Evolutionary conservation across 2,113 vertebrate species (phyloP).

Genomic region (Hydropotes inermis): DNA sequence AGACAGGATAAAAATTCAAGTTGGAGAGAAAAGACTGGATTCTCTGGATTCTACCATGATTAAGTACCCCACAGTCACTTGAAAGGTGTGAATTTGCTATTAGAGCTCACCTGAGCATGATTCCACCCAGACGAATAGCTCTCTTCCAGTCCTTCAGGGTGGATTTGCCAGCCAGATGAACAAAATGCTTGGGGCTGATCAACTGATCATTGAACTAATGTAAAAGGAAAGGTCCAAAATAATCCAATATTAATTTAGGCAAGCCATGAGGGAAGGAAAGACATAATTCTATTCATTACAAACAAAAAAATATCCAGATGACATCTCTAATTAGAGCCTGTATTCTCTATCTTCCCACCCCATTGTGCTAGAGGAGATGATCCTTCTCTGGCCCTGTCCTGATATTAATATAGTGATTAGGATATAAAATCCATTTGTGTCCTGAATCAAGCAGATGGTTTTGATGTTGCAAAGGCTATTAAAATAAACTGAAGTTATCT

Average conservation of each 20-base stretch:
- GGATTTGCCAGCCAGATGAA: constrained; percentile 94
- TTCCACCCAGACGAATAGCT: constrained; percentile 94
- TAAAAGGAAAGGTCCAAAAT: constrained; percentile 63
- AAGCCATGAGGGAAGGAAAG: constrained; percentile 13
- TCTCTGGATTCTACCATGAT: constrained; percentile 3
- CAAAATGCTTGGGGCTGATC: constrained; percentile 97
- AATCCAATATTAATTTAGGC: constrained; percentile 28
- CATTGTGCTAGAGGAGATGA: neutral
- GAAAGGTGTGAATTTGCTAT: neutral
- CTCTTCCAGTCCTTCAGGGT: constrained; percentile 98
- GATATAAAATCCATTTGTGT: neutral
- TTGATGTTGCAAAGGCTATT: neutral
- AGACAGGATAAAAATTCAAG: neutral
- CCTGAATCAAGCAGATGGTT: neutral
- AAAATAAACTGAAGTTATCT: constrained; percentile 37
- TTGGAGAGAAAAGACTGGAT: neutral
- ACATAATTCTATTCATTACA: neutral
- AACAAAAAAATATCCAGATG: neutral
- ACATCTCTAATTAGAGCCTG: neutral
- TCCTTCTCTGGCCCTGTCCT: neutral
- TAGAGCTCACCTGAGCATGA: constrained; percentile 92
- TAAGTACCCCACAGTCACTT: neutral
- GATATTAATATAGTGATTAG: neutral
- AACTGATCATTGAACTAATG: constrained; percentile 93
- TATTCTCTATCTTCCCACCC: neutral